phyloP scores from a whole-genome alignment of 2,113 vertebrate species.

The Saimiri boliviensis region DNA sequence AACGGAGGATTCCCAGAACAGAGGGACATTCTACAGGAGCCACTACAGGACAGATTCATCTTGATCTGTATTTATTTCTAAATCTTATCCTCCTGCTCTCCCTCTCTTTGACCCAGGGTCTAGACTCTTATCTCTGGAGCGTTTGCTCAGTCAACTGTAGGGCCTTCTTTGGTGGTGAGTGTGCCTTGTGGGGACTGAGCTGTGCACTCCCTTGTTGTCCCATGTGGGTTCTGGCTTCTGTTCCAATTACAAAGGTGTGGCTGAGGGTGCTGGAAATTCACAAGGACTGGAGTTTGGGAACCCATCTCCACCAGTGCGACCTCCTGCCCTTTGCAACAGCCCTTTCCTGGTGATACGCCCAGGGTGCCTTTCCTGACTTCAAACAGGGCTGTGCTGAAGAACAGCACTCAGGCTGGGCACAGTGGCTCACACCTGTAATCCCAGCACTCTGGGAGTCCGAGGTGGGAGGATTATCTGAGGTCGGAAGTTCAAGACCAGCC shows the following conservation, averaged over 20 bases:
- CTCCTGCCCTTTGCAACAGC: accelerated
- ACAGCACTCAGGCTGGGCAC: too few species aligned
- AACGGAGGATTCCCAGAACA: background rate
- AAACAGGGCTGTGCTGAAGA: background rate
- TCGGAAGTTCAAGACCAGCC: too few species aligned
- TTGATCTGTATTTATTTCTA: background rate
- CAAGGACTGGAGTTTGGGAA: background rate
- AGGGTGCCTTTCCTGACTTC: background rate
- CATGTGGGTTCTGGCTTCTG: background rate
- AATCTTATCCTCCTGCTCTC: background rate
- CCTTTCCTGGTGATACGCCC: too few species aligned
- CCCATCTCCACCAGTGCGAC: background rate
- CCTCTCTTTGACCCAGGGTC: background rate
- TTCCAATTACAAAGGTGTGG: background rate
- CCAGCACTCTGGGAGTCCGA: too few species aligned
- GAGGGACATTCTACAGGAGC: background rate
- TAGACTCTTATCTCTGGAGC: background rate
- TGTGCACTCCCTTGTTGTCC: background rate
- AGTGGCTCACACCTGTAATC: too few species aligned
- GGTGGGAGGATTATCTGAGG: too few species aligned
- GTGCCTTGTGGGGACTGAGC: background rate
- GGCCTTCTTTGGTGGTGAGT: background rate
- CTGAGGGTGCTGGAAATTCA: background rate
- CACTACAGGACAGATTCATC: background rate
- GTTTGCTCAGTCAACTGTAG: background rate